Evolutionary conservation across 2,797 vertebrate genomes (phyloP).

Genomic region (Anabacerthia variegaticeps): DNA sequence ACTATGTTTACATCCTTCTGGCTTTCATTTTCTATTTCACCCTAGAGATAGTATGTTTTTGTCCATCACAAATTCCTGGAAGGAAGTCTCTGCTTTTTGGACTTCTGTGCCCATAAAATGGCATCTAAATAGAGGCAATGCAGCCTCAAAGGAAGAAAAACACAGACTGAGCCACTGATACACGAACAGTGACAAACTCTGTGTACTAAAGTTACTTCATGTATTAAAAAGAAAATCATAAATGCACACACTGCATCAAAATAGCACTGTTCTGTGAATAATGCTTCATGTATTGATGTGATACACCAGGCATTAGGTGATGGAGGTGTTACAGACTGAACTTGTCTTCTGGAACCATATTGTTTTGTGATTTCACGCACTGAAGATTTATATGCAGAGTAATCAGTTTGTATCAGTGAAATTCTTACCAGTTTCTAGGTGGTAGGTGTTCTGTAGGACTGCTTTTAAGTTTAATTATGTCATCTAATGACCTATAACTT

Average conservation of each 20-base stretch:
- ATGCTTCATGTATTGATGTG: not conserved
- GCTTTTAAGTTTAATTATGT: not conserved
- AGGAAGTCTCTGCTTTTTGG: not conserved
- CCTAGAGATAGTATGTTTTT: not conserved
- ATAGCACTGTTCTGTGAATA: not conserved
- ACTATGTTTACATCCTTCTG: not conserved
- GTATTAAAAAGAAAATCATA: not conserved
- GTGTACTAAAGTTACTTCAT: not conserved
- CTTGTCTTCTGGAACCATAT: accelerated
- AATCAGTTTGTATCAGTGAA: not conserved
- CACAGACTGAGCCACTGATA: not conserved
- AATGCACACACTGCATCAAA: not conserved
- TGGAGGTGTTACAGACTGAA: not conserved
- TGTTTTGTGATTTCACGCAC: not conserved
- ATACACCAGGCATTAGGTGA: not conserved
- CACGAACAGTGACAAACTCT: not conserved
- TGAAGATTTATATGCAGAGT: not conserved
- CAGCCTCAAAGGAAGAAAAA: not conserved
- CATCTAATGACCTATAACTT: not conserved
- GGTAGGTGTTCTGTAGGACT: not conserved
- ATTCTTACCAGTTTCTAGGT: not conserved
- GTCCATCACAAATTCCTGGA: not conserved
- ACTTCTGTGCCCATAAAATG: not conserved
- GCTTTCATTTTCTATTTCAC: not conserved
- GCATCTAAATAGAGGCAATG: not conserved